A percentile compares a stretch with the other conserved stretches of the same genome.
phyloP scores from a whole-genome alignment of 2,797 vertebrate species.

The Silurus lanzhouensis region DNA sequence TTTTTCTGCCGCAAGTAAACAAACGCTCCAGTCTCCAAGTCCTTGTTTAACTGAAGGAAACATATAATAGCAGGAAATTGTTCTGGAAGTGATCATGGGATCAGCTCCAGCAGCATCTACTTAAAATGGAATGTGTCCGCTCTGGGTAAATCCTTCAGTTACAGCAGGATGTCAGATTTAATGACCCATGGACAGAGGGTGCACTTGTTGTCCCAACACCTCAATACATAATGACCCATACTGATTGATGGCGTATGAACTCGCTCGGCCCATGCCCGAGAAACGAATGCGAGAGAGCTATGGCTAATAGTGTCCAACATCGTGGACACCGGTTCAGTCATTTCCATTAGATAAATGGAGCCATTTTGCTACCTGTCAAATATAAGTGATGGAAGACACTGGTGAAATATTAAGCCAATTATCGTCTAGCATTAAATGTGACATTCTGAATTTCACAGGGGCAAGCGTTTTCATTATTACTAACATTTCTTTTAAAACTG shows the following conservation, averaged over 20 bases:
- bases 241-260: constrained; percentile 39
- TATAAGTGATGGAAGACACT: constrained; percentile 41
- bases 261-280: background rate
- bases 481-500: constrained; percentile 31
- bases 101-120: constrained; percentile 32
- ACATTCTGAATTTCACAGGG: constrained; percentile 41
- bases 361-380: constrained; percentile 44
- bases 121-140: constrained; percentile 49
- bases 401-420: constrained; percentile 47
- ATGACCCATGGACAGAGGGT: constrained; percentile 44
- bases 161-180: constrained; percentile 48
- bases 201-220: constrained; percentile 45
- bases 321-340: constrained; percentile 9
- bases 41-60: constrained; percentile 46
- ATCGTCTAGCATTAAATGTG: constrained; percentile 41
- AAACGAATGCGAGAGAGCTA: background rate
- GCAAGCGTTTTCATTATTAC: constrained; percentile 25
- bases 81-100: constrained; percentile 51
- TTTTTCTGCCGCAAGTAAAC: constrained; percentile 37
- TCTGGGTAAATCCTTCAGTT: constrained; percentile 31
- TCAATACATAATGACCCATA: constrained; percentile 34
- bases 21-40: constrained; percentile 15
- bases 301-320: constrained; percentile 18
- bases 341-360: constrained; percentile 49
- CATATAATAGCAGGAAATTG: constrained; percentile 50